phyloP scores from a whole-genome alignment of 2,888 invertebrate species.

The Cantharis flavilabris region DNA sequence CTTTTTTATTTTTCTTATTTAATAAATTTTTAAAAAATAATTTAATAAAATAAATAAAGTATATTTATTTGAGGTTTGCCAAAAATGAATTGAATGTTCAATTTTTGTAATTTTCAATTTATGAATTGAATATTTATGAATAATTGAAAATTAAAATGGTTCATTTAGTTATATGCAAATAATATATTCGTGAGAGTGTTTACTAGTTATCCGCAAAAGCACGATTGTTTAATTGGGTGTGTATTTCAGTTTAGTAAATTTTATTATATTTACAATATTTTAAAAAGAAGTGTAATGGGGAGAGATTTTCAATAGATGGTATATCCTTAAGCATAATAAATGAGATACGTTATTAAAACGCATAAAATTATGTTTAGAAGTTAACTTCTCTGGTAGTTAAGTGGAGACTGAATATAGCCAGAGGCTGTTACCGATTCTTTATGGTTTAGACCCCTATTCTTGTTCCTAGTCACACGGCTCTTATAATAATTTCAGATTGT shows the following conservation, averaged over 20 bases:
- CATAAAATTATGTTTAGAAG: slow-evolving; percentile 28
- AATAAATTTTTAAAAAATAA: no score
- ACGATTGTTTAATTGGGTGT: neutral
- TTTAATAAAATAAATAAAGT: no score
- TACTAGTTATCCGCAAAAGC: neutral
- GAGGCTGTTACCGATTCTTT: slow-evolving; percentile 27
- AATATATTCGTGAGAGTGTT: neutral
- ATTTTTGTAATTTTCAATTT: no score
- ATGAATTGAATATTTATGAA: no score
- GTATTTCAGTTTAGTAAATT: neutral
- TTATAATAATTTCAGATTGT: slow-evolving; percentile 26
- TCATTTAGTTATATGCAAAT: no score
- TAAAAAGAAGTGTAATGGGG: slow-evolving; percentile 1
- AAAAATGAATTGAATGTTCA: no score
- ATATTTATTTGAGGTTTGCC: no score
- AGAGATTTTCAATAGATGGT: slow-evolving; percentile 25
- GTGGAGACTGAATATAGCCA: slow-evolving; percentile 25
- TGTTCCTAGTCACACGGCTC: slow-evolving; percentile 29
- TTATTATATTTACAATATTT: neutral
- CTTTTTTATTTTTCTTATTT: no score
- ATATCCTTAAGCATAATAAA: slow-evolving; percentile 20
- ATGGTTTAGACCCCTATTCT: slow-evolving; percentile 23
- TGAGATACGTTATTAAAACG: slow-evolving; percentile 24
- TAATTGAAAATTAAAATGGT: no score
- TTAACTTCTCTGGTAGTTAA: slow-evolving; percentile 30